Conservation (phyloP, 2,113 vertebrate species). For the Ctenomys sociabilis region DNA sequence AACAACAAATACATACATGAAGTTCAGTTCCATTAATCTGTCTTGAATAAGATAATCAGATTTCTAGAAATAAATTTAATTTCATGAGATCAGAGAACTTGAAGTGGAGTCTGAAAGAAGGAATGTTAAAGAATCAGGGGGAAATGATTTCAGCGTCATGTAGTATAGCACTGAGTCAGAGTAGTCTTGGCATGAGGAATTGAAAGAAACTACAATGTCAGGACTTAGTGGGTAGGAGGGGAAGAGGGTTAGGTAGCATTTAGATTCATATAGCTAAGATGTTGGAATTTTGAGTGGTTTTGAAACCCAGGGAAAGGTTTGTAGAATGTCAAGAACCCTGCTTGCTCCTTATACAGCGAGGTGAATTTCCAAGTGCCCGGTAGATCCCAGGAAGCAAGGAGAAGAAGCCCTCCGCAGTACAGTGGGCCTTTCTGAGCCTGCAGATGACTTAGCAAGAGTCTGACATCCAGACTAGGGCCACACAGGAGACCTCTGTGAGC, state of each 20-base stretch:
- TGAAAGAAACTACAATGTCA: not conserved
- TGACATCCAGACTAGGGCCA: no score
- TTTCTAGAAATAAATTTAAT: not conserved
- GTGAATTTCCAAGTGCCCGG: not conserved
- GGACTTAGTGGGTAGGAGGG: not conserved
- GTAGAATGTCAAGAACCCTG: not conserved
- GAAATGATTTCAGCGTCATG: not conserved
- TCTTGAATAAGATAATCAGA: not conserved
- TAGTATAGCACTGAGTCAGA: not conserved
- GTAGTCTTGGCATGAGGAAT: not conserved
- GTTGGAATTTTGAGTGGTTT: not conserved
- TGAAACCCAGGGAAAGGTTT: not conserved
- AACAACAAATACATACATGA: not conserved
- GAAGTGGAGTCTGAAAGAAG: not conserved
- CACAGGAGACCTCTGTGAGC: not conserved
- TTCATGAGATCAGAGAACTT: not conserved
- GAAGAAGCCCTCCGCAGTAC: not conserved
- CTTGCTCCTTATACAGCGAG: not conserved
- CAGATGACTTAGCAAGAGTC: not conserved
- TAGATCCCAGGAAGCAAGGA: not conserved
- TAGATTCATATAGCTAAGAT: not conserved
- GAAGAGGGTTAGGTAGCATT: rapidly evolving
- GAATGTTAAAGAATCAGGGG: not conserved
- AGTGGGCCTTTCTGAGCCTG: not conserved
- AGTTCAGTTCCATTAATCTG: not conserved